Percentiles rank a stretch among this genome's conserved stretches.
These are phyloP conservation scores for Phataginus tricuspis DNA, from an alignment of 2,797 vertebrate species.

Conservation along the genomic window DNA sequence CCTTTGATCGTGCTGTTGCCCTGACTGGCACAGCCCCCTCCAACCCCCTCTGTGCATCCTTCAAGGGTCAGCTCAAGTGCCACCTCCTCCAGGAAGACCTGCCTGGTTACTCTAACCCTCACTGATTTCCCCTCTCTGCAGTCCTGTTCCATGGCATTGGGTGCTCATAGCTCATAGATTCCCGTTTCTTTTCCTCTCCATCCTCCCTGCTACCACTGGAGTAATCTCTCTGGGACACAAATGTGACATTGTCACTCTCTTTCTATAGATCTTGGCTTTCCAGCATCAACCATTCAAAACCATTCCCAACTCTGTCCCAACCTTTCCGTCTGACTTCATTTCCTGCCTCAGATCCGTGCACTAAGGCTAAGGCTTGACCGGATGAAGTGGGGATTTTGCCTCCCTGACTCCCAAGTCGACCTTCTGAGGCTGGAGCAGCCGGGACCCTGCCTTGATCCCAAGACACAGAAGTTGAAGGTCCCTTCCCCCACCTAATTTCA, in stretches of 20 bases:
- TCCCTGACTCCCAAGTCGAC: background rate
- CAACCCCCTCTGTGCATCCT: background rate
- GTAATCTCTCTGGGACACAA: background rate
- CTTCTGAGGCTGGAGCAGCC: background rate
- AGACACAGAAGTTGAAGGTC: background rate
- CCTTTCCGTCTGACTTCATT: background rate
- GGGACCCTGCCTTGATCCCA: background rate
- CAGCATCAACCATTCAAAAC: background rate
- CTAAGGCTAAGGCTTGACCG: background rate
- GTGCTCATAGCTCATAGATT: background rate
- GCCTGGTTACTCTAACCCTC: background rate
- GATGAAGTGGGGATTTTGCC: background rate
- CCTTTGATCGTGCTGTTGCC: background rate
- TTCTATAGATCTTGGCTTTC: background rate
- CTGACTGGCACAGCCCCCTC: background rate
- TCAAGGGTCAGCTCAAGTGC: background rate
- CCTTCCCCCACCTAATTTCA: background rate
- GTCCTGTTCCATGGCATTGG: background rate
- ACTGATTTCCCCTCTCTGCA: background rate
- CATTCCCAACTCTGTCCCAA: background rate
- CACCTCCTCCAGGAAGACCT: background rate
- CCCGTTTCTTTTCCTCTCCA: background rate
- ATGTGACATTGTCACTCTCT: background rate
- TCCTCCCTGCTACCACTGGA: background rate
- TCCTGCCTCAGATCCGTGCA: background rate